Percentiles rank a stretch among this genome's conserved stretches.
These are phyloP conservation scores for Ostrea edulis DNA, from an alignment of 1,140 invertebrate species.

Conservation along the genomic window DNA sequence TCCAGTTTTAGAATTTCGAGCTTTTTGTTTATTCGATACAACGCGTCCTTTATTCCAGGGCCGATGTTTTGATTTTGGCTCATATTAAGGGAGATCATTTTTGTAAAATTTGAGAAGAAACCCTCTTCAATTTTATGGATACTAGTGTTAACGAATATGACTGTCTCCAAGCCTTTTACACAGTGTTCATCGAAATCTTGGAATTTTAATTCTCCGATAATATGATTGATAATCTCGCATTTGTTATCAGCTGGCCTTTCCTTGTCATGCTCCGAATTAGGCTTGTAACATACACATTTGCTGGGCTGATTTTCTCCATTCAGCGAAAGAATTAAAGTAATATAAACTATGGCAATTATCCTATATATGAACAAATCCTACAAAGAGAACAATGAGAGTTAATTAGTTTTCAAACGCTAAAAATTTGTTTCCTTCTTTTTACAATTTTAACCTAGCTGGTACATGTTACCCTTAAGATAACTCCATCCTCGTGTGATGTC, in stretches of 20 bases:
- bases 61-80: not conserved
- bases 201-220: not conserved
- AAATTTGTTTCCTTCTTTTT: not conserved
- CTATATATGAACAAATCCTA: not conserved
- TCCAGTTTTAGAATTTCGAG: not conserved
- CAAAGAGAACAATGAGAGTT: not conserved
- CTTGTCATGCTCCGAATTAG: not conserved
- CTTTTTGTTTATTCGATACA: not conserved
- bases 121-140: not conserved
- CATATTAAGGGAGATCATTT: not conserved
- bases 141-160: not conserved
- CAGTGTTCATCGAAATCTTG: not conserved
- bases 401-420: not conserved
- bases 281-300: not conserved
- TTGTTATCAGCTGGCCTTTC: not conserved
- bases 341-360: not conserved
- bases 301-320: not conserved
- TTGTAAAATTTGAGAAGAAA: not conserved
- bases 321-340: not conserved
- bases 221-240: not conserved
- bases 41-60: not conserved
- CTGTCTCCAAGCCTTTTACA: not conserved
- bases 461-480: no score
- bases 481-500: no score
- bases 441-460: no score